Evolutionary conservation across 2,888 invertebrate species (phyloP), one percentile per base, ranked within the genome.

Genomic region (Tupiocoris notatus): DNA sequence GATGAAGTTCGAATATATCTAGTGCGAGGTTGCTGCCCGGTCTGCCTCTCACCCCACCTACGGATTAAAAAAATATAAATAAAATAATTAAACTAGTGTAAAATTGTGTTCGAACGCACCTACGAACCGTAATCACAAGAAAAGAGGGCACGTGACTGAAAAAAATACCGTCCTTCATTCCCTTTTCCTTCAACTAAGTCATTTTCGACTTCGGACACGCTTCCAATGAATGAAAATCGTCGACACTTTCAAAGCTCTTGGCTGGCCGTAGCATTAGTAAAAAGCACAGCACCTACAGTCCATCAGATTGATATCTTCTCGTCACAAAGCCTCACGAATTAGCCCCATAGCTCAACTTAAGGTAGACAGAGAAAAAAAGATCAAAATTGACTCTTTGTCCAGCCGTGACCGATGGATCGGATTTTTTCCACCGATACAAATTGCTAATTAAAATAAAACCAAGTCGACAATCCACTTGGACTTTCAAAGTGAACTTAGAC

Each of bases 1-100:
- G 96, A 85, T 96, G 96, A 84, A 95, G 94, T 85, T 97, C 97
- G 84, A 96, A 97, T 83, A 94, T 88, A 82, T 95, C 95, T 88
- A 94, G 89, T 79, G 94, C 92, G 80, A 92, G 87, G 70, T 89
- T 89, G 65, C 88, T 87, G 81, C 91, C 87, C 82, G 92, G 88
- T 84, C 94, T 88, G 81, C 85, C 86, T 84, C 94, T 88, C 82
- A 86, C 88, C 84, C 91, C 90, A 86, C 91, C 94, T 93, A 88
- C 57, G 89, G 90, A 84, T 87, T 85, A 81, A 79, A 80, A 20
- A n/a, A n/a, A 12, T 16, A 12, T 18, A 21, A 18, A 17, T 9
- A 39, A 39, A 39, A 3, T 39, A 12, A 39, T 39, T 39, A 39
- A 39, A 39, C 12, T 39, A 39, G 39, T 7, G 3, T 39, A 39